A percentile compares a stretch with the other conserved stretches of the same genome.
These are phyloP conservation scores for Acrocephalus scirpaceus DNA, from an alignment of 2,797 vertebrate genomes.

Conservation along the genomic window DNA sequence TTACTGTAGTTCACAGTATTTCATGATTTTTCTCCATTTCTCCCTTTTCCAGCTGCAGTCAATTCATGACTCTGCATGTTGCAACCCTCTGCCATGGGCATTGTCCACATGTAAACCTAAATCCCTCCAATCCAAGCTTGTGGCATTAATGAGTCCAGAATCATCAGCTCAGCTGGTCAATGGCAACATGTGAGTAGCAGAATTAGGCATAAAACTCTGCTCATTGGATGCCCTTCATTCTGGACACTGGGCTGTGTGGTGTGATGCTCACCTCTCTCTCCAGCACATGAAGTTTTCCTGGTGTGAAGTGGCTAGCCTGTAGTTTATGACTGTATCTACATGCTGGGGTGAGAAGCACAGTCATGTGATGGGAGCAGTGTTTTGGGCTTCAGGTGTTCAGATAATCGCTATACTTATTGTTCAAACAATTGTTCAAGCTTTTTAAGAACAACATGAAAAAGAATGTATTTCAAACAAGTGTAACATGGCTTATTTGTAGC, in stretches of 20 bases:
- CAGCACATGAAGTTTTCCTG: neutral
- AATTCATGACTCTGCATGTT: neutral
- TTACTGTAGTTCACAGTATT: neutral
- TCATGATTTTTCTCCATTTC: neutral
- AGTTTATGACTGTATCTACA: neutral
- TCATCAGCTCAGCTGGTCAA: neutral
- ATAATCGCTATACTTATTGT: neutral
- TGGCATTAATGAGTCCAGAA: neutral
- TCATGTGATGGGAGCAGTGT: neutral
- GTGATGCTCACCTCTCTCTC: neutral
- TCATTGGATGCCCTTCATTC: neutral
- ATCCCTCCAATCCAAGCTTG: neutral
- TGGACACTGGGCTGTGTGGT: neutral
- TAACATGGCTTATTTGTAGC: neutral
- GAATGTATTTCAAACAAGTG: neutral
- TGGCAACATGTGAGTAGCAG: neutral
- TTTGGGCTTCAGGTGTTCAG: neutral
- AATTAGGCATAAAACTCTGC: neutral
- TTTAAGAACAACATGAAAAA: neutral
- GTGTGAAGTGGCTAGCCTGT: neutral
- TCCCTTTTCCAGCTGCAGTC: neutral
- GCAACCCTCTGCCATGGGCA: neutral
- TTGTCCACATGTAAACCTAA: accelerated
- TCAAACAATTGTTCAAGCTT: neutral
- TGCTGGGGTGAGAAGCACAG: neutral